These are phyloP conservation scores for Opisthograptis luteolata DNA, from an alignment of 2,888 invertebrate species.

Conservation along the genomic window DNA sequence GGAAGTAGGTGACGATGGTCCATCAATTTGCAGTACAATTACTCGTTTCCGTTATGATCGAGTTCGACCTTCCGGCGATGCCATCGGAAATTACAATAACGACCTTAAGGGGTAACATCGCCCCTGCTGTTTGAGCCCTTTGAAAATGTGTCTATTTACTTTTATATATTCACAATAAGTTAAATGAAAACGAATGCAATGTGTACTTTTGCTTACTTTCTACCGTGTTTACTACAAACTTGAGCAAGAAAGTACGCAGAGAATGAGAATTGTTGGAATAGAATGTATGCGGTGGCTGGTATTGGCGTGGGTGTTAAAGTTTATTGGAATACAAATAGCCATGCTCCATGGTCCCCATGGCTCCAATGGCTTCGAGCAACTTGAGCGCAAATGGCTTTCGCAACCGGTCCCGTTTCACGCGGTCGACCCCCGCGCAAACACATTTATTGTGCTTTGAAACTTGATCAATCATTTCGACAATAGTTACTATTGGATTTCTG, in stretches of 20 bases:
- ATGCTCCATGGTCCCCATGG: slow-evolving; percentile 46
- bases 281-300: slow-evolving; percentile 35
- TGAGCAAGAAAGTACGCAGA: slow-evolving; percentile 34
- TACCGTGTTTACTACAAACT: slow-evolving; percentile 18
- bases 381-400: slow-evolving; percentile 49
- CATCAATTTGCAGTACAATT: slow-evolving; percentile 71
- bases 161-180: not conserved
- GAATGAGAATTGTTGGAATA: slow-evolving; percentile 44
- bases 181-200: not conserved
- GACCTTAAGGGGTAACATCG: slow-evolving; percentile 33
- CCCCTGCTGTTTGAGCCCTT: slow-evolving; percentile 12
- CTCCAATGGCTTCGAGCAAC: slow-evolving; percentile 40
- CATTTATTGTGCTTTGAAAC: slow-evolving; percentile 36
- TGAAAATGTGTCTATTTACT: slow-evolving; percentile 3
- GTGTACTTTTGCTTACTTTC: not conserved
- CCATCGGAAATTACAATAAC: slow-evolving; percentile 55
- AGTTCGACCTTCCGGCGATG: slow-evolving; percentile 51
- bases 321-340: slow-evolving; percentile 53
- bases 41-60: slow-evolving; percentile 65
- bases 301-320: slow-evolving; percentile 50
- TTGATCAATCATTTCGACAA: slow-evolving; percentile 37
- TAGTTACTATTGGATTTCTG: slow-evolving; percentile 17
- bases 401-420: slow-evolving; percentile 47
- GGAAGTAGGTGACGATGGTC: slow-evolving; percentile 58
- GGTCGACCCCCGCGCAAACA: slow-evolving; percentile 40